phyloP scores from a whole-genome alignment of 2,113 vertebrate species.

The Bombycilla garrulus region DNA sequence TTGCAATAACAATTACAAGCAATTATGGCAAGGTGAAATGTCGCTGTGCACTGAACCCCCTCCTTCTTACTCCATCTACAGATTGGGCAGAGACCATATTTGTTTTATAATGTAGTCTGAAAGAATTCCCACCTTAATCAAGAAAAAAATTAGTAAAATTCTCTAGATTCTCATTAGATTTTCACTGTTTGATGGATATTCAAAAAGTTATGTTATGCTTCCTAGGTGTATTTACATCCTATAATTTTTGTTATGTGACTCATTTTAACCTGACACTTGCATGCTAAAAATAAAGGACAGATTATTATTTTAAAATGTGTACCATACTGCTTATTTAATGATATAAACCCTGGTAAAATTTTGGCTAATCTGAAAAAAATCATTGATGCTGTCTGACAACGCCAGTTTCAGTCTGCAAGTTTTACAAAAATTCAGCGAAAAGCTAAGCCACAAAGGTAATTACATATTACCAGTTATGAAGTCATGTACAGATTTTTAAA shows the following conservation, averaged over 20 bases:
- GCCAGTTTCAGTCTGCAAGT: neutral
- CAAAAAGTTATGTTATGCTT: neutral
- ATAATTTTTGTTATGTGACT: neutral
- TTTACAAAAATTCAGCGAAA: neutral
- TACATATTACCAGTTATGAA: neutral
- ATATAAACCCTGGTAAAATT: neutral
- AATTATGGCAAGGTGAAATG: slow-evolving; percentile 2
- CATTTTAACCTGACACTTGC: neutral
- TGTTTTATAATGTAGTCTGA: neutral
- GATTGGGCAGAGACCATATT: neutral
- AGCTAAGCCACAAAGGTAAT: neutral
- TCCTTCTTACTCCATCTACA: neutral
- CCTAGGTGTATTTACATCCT: neutral
- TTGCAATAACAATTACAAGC: neutral
- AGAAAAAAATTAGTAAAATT: neutral
- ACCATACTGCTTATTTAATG: neutral
- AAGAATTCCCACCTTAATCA: neutral
- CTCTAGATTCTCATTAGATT: neutral
- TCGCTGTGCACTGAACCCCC: neutral
- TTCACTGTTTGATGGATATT: neutral
- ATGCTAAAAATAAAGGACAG: neutral
- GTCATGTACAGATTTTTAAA: neutral
- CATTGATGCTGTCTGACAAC: neutral
- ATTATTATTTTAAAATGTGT: neutral
- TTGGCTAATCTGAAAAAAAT: neutral